Percentiles rank a stretch among this genome's conserved stretches.
These are phyloP conservation scores for Epiblema foenella DNA, from an alignment of 2,888 invertebrate species.

Conservation along the genomic window DNA sequence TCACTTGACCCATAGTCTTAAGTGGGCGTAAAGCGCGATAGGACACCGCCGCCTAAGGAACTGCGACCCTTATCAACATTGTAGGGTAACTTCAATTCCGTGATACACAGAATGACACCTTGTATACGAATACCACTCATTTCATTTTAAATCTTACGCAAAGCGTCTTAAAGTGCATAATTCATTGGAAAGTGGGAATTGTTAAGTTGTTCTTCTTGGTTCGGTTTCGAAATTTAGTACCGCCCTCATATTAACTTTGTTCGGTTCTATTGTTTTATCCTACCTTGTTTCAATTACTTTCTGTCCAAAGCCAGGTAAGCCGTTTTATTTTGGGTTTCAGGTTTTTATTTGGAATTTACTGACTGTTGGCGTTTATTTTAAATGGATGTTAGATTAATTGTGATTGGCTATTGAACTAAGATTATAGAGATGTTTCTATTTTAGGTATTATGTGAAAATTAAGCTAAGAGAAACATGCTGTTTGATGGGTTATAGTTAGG, in stretches of 20 bases:
- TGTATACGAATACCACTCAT: slow-evolving; percentile 48
- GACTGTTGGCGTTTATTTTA: slow-evolving; percentile 20
- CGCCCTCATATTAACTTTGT: slow-evolving; percentile 70
- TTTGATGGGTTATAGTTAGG: too few species aligned
- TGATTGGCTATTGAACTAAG: neutral
- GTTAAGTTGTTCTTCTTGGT: slow-evolving; percentile 50
- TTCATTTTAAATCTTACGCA: slow-evolving; percentile 51
- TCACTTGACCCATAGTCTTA: slow-evolving; percentile 55
- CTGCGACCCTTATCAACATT: slow-evolving; percentile 80
- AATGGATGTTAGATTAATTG: neutral
- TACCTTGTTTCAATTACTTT: slow-evolving; percentile 72
- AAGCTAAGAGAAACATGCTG: too few species aligned
- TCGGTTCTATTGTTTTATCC: slow-evolving; percentile 70
- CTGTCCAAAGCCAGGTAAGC: slow-evolving; percentile 41
- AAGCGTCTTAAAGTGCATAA: slow-evolving; percentile 42
- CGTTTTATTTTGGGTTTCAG: slow-evolving; percentile 29
- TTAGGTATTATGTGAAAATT: too few species aligned
- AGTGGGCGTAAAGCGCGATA: slow-evolving; percentile 71
- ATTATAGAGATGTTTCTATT: too few species aligned
- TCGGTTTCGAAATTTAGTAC: slow-evolving; percentile 67
- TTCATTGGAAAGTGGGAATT: slow-evolving; percentile 13
- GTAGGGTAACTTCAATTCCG: slow-evolving; percentile 69
- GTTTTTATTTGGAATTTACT: slow-evolving; percentile 36
- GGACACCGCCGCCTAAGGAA: slow-evolving; percentile 72
- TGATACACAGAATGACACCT: slow-evolving; percentile 70